Base-by-base conservation (phyloP, 2,888 invertebrate species). In the Eretmocerus hayati region DNA sequence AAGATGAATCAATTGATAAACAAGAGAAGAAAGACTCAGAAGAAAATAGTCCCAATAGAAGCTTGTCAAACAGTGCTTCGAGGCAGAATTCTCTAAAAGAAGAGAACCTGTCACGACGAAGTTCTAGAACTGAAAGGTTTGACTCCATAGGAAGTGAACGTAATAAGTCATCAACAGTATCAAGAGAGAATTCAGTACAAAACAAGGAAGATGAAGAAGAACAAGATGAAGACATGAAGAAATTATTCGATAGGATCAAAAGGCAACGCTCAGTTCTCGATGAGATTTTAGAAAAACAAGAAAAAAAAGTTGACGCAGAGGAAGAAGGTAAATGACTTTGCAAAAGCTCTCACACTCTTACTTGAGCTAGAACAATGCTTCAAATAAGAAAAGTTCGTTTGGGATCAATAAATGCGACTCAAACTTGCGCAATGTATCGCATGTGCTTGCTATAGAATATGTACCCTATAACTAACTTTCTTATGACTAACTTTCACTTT, bases 211-310 rank as follows among this genome's bases (percentile, higher is more conserved):
- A 73, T 50, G 79, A 78, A 50, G 80, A 79, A 48, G 74, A 73
- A 46, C 67, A 71, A 15, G 81, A 82, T 61, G 78, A 78, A 46
- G 79, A 78, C 58, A 69, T 84, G 59, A 82, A 83, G 67, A 80
- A 77, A 50, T 73, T 85, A 48, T 72, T 85, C 40, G 77, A 73
- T 66, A 77, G 82, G 61, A 81, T 83, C 57, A 78, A 81, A 66
- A 78, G 77, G 61, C 84, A 85, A 68, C 77, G 84, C 67, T 83
- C 81, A 71, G 78, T 83, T 61, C 75, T 85, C 61, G 83, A 81
- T 58, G 83, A 85, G 71, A 81, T 84, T 59, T 73, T 50, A 45
- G 53, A 53, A 15, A 53, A 53, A 32, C 46, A 44, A 44, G 53
- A 50, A 9, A 39, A 39, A n/a, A 9, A 19, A 9, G 13, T 20